phyloP scores from a whole-genome alignment of 2,797 vertebrate species.

The Danionella dracula region DNA sequence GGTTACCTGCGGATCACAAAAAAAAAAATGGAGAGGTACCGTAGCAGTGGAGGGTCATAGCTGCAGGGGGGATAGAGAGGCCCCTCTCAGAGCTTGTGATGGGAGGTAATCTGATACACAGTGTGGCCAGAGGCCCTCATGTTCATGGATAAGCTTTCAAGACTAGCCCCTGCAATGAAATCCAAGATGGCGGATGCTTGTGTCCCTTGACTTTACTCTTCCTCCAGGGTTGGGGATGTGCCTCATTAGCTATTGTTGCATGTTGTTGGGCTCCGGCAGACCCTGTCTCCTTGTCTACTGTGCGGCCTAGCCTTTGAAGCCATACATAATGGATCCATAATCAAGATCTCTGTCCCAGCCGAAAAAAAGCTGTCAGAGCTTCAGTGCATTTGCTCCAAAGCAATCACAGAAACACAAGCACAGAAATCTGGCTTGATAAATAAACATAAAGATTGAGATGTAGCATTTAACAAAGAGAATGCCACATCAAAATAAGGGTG shows the following conservation, averaged over 20 bases:
- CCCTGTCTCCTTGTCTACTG: slow-evolving; percentile 44
- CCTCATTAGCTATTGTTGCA: slow-evolving; percentile 58
- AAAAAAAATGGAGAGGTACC: slow-evolving; percentile 44
- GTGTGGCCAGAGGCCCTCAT: slow-evolving; percentile 63
- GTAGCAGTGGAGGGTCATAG: slow-evolving; percentile 27
- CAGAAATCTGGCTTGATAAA: slow-evolving; percentile 2
- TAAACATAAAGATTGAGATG: slow-evolving; percentile 4
- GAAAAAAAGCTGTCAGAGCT: slow-evolving; percentile 9
- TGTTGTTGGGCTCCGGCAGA: slow-evolving; percentile 56
- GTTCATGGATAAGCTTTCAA: slow-evolving; percentile 56
- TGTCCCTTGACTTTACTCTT: slow-evolving; percentile 5
- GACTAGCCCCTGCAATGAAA: slow-evolving; percentile 68
- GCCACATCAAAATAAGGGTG: slow-evolving; percentile 7
- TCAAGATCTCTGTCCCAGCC: slow-evolving; percentile 51
- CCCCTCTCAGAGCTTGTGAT: slow-evolving; percentile 31
- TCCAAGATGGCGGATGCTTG: slow-evolving; percentile 60
- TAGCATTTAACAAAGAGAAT: slow-evolving; percentile 1
- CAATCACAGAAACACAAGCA: background rate
- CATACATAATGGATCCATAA: slow-evolving; percentile 47
- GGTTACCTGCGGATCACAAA: slow-evolving; percentile 58
- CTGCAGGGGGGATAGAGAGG: slow-evolving; percentile 34
- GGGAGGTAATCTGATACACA: slow-evolving; percentile 67
- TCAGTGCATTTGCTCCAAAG: slow-evolving; percentile 24
- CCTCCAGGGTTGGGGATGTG: slow-evolving; percentile 42
- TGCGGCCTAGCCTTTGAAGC: slow-evolving; percentile 43